Conservation (phyloP, 2,113 vertebrate genomes). For the Cheirogaleus medius region DNA sequence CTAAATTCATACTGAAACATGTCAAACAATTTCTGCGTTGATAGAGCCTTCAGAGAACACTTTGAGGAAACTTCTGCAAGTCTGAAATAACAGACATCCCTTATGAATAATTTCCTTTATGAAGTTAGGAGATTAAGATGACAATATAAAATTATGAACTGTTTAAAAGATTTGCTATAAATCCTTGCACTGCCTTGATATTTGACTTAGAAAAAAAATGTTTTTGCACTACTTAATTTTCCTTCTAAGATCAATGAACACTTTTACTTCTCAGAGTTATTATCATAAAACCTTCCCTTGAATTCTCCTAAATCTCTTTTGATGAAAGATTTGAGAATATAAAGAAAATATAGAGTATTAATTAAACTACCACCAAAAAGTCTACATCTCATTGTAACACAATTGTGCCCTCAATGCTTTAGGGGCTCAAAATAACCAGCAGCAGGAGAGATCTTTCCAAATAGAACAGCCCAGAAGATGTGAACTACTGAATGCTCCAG, state of each 20-base stretch:
- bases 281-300: background rate
- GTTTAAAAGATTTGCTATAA: background rate
- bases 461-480: background rate
- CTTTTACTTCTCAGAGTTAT: background rate
- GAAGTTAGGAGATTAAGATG: background rate
- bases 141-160: background rate
- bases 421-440: background rate
- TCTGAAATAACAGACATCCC: background rate
- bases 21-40: background rate
- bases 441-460: background rate
- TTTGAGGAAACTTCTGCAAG: background rate
- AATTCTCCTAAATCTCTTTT: conserved; percentile 20
- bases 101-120: background rate
- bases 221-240: conserved; percentile 5
- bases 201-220: background rate
- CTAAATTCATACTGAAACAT: background rate
- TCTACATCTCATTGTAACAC: background rate
- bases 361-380: background rate
- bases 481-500: background rate
- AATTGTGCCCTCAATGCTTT: background rate
- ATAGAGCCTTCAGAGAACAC: background rate
- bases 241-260: background rate
- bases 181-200: background rate
- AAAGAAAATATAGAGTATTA: background rate
- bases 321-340: conserved; percentile 2